Conservation (phyloP, 2,888 invertebrate species). For the Odiellus spinosus region DNA sequence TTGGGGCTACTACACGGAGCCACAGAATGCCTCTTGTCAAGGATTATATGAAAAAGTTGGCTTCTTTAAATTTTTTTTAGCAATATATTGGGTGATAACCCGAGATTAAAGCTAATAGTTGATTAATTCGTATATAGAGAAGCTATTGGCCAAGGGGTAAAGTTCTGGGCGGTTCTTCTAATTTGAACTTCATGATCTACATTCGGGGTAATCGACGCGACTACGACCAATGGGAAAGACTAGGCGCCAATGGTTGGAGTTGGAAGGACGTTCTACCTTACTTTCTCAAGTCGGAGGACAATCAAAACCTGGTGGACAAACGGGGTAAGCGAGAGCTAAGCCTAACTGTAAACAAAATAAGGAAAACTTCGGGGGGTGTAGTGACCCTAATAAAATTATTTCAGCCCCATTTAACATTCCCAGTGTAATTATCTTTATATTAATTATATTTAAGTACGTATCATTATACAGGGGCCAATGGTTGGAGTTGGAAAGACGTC, state of each 20-base stretch:
- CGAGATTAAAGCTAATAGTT: too few relatives aligned
- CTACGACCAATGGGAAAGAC: conserved; percentile 74
- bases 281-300: conserved; percentile 40
- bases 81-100: too few relatives aligned
- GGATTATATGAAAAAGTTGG: conserved; percentile 8
- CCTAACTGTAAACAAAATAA: too few relatives aligned
- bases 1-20: conserved; percentile 84
- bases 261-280: conserved; percentile 67
- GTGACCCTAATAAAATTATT: too few relatives aligned
- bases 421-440: too few relatives aligned
- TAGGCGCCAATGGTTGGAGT: conserved; percentile 77
- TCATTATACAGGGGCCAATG: conserved; percentile 76
- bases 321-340: too few relatives aligned
- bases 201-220: conserved; percentile 72
- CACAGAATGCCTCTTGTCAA: conserved; percentile 35
- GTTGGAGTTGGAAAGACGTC: conserved; percentile 71
- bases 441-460: too few relatives aligned
- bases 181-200: conserved; percentile 94
- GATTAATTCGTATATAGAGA: too few relatives aligned
- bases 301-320: too few relatives aligned
- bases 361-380: too few relatives aligned
- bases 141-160: conserved; percentile 25
- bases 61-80: too few relatives aligned
- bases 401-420: too few relatives aligned
- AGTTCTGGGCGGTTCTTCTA: conserved; percentile 68